Evolutionary conservation across 2,797 vertebrate genomes (phyloP).

Genomic region (Xenops minutus): DNA sequence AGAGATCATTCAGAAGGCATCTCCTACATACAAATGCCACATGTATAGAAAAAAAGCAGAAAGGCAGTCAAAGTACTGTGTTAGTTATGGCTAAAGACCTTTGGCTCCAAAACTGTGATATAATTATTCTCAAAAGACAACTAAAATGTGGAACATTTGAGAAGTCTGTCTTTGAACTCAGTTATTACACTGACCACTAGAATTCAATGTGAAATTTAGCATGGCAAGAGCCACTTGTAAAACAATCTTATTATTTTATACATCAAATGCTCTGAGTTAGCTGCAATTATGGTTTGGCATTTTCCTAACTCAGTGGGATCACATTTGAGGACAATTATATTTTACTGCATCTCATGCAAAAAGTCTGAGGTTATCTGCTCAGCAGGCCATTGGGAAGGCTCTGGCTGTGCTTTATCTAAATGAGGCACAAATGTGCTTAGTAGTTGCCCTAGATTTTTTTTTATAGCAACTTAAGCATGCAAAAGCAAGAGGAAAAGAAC

Average conservation of each 20-base stretch:
- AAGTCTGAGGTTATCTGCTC: conserved; percentile 52
- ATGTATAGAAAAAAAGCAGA: background rate
- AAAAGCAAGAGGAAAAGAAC: background rate
- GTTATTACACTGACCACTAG: conserved; percentile 21
- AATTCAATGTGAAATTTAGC: conserved; percentile 43
- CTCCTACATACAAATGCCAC: conserved; percentile 40
- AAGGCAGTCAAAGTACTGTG: conserved; percentile 53
- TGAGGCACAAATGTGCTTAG: conserved; percentile 32
- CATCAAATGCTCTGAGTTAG: conserved; percentile 42
- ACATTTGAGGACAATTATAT: conserved; percentile 12
- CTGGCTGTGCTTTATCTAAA: conserved; percentile 6
- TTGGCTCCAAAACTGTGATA: conserved; percentile 35
- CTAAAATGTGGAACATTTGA: conserved; percentile 22
- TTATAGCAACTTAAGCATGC: background rate
- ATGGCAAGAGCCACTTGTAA: conserved; percentile 53
- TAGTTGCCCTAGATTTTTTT: background rate
- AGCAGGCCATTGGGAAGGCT: conserved; percentile 12
- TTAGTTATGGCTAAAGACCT: conserved; percentile 51
- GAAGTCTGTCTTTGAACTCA: conserved; percentile 28
- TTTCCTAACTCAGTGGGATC: conserved; percentile 25
- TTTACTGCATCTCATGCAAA: conserved; percentile 50
- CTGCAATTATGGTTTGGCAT: conserved; percentile 55
- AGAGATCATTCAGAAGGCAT: conserved; percentile 40
- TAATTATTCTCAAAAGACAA: conserved; percentile 23
- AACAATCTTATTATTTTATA: conserved; percentile 38